Evolutionary conservation across 2,797 vertebrate species (phyloP).

Genomic region (Poecile montanus): DNA sequence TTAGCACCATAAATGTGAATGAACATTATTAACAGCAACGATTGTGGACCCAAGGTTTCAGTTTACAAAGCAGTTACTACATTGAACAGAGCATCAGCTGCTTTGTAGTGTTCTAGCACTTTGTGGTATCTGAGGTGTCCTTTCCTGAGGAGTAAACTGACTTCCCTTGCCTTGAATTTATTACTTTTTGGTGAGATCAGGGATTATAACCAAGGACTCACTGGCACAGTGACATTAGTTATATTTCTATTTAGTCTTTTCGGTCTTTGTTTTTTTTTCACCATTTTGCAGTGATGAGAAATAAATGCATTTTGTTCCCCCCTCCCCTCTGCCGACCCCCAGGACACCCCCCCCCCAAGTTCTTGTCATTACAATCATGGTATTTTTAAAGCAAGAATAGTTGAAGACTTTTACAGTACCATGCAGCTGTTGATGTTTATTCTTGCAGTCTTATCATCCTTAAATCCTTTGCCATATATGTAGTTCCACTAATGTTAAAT

Average conservation of each 20-base stretch:
- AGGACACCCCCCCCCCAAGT: accelerated
- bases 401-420: not conserved
- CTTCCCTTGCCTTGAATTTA: not conserved
- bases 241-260: not conserved
- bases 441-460: not conserved
- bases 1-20: not conserved
- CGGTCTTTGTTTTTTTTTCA: not conserved
- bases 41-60: not conserved
- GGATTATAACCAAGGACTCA: not conserved
- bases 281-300: not conserved
- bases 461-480: not conserved
- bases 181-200: not conserved
- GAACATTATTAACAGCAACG: not conserved
- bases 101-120: not conserved
- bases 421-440: not conserved
- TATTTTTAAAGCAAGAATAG: not conserved
- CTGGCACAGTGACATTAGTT: not conserved
- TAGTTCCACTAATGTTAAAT: not conserved
- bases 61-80: not conserved
- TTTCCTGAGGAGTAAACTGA: not conserved
- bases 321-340: not conserved
- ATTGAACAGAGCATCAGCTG: not conserved
- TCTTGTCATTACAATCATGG: not conserved
- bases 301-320: not conserved
- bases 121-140: not conserved